Conservation (phyloP, 2,888 invertebrate species). For the Cyclophora punctaria region DNA sequence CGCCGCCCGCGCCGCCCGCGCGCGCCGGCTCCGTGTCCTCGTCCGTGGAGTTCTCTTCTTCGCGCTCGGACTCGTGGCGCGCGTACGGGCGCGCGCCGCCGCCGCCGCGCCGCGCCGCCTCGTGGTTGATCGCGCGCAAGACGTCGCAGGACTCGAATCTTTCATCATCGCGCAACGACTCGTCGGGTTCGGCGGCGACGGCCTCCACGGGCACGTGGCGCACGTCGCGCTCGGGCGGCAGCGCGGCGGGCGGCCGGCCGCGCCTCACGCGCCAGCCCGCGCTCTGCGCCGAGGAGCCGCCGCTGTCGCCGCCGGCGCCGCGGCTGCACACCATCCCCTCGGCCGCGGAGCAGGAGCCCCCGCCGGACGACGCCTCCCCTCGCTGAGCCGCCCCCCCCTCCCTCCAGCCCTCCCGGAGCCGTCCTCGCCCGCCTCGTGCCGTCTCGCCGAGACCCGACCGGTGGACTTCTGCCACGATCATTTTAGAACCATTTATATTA, state of each 20-base stretch:
- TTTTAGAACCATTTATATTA: no score
- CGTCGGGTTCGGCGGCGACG: constrained; percentile 90
- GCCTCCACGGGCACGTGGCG: constrained; percentile 94
- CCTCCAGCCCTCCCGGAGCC: neutral
- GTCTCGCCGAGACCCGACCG: no score
- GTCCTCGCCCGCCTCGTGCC: no score
- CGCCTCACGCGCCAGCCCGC: constrained; percentile 87
- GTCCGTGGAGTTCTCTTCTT: constrained; percentile 92
- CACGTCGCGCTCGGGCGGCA: constrained; percentile 88
- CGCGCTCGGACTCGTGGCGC: constrained; percentile 91
- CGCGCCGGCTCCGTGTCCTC: constrained; percentile 89
- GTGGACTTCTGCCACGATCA: no score
- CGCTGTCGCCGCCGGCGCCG: constrained; percentile 37
- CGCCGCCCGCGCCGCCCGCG: constrained; percentile 42
- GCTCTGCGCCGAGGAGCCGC: constrained; percentile 83
- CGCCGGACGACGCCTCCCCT: constrained; percentile 39
- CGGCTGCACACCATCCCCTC: constrained; percentile 56
- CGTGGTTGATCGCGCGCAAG: constrained; percentile 93
- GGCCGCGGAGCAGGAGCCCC: constrained; percentile 53
- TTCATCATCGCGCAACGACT: constrained; percentile 92
- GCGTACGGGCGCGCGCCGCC: constrained; percentile 86
- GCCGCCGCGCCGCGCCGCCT: constrained; percentile 86
- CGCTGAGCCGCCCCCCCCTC: constrained; percentile 24
- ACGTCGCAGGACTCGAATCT: constrained; percentile 94
- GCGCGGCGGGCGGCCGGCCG: constrained; percentile 84